Percentiles rank a stretch among this genome's conserved stretches.
Conservation (phyloP, 2,113 vertebrate species). For the Atherinomorus stipes region DNA sequence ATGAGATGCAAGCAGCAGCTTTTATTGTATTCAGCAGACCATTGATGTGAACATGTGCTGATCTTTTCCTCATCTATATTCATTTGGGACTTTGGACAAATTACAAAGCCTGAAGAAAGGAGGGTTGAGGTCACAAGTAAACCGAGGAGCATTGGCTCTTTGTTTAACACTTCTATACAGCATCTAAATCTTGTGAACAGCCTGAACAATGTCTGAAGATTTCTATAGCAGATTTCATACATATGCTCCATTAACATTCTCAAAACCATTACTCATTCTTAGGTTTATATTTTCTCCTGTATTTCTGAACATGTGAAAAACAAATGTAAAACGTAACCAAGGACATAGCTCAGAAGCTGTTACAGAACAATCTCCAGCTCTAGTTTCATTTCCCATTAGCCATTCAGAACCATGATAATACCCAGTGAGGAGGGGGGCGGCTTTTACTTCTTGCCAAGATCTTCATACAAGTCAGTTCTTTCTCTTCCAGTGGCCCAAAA, state of each 20-base stretch:
- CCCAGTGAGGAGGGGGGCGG: constrained; percentile 45
- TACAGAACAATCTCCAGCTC: constrained; percentile 53
- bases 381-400: constrained; percentile 76
- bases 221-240: no score
- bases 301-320: not conserved
- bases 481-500: constrained; percentile 6
- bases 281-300: not conserved
- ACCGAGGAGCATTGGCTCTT: no score
- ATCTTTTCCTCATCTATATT: constrained; percentile 62
- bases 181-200: not conserved
- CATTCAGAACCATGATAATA: constrained; percentile 76
- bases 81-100: constrained; percentile 44
- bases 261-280: not conserved
- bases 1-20: constrained; percentile 57
- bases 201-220: no score
- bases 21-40: constrained; percentile 58
- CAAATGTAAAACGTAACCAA: constrained; percentile 44
- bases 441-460: constrained; percentile 40
- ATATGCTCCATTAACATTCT: not conserved
- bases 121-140: constrained; percentile 1
- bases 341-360: constrained; percentile 57
- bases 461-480: constrained; percentile 40
- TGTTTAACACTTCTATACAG: not conserved
- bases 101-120: constrained; percentile 19
- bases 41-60: constrained; percentile 60